Base-by-base conservation (phyloP, 2,888 invertebrate species). In the Smittia aterrima region DNA sequence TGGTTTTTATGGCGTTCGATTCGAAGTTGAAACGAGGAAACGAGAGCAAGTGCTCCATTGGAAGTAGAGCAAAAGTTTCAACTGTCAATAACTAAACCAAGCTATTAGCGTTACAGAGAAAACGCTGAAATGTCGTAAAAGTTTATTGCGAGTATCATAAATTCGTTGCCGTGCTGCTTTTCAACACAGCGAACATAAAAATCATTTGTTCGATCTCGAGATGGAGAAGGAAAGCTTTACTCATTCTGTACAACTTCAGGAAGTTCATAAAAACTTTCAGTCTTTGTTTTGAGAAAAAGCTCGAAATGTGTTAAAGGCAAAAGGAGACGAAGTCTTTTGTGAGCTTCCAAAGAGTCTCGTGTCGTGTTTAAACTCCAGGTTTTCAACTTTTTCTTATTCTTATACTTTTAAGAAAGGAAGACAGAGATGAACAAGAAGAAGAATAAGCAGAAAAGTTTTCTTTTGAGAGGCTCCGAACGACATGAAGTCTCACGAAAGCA, bases 11-110 rank as follows among this genome's bases (percentile, higher is more conserved):
- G 4, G 7, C 13, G 13, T 58, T 22, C n/a, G 4, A 3, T 22
- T 7, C 7, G 7, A 22, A 58, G n/a, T 22, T 22, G 20, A 47
- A 47, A 13, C n/a, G 32, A 9, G 32, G 32, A 32, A 32, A 18
- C 58, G 58, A 58, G 7, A 58, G 6, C 22, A 22, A 58, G 6
- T 58, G 18, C 1, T 7, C 22, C 4, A 16, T 2, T 6, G 47
- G 11, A 47, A 47, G 4, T 47, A 47, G 16, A 47, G 47, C 47
- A 47, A 58, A 58, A 58, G 58, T 58, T 22, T 58, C 58, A 58
- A 58, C 18, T 58, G 58, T 58, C 58, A 58, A 58, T 22, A 58
- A 58, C 58, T 58, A 22, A 58, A 58, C 18, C 58, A 13, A 58
- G 58, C 58, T 20, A 58, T 22, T 18, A 58, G 58, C 22, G 9